Base-by-base conservation (phyloP, 2,113 vertebrate species). In the Struthidea cinerea region DNA sequence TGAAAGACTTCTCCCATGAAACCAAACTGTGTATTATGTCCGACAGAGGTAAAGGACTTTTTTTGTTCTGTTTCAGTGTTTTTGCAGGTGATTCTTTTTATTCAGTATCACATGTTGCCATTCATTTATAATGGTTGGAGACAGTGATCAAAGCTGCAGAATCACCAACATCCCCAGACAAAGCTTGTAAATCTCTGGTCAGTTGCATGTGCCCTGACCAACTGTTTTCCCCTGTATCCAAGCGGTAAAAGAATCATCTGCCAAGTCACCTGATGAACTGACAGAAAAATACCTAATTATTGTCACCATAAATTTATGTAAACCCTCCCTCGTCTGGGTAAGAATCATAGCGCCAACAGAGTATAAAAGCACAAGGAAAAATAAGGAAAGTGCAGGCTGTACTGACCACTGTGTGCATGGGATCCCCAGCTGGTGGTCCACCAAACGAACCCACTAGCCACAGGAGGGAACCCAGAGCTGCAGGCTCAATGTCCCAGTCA, bases 301-400 rank as follows among this genome's bases (percentile, higher is more conserved):
- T 35, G 35, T 32, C 56, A 15, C 28, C 23, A 2, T 39, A 61
- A n/a, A 39, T 87, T 49, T 57, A 16, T 1, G 0, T 42, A 47
- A 76, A 22, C 21, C 0, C 1, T 46, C 23, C 52, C 14, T n/a
- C 19, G 3, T 28, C 39, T 52, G 2, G 0, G 39, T 55, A 47
- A 35, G 35, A 52, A 13, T 41, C 14, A 1, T 1, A 8, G 50
- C 18, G 33, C 22, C 57, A 46, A 63, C 39, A 50, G 61, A 41
- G 44, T 24, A 1, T 28, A 19, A 49, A 41, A 47, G 20, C 22
- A 6, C 2, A 5, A 65, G 75, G 26, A 4, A 50, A 65, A 68
- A 11, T 4, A 24, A 33, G 50, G 46, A 77, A 33, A 9, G 14
- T 3, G 11, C 22, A 20, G 71, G 44, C 61, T 26, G 24, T 8